A percentile compares a stretch with the other conserved stretches of the same genome.
Conservation (phyloP, 2,888 invertebrate species). For the Tillus elongatus region DNA sequence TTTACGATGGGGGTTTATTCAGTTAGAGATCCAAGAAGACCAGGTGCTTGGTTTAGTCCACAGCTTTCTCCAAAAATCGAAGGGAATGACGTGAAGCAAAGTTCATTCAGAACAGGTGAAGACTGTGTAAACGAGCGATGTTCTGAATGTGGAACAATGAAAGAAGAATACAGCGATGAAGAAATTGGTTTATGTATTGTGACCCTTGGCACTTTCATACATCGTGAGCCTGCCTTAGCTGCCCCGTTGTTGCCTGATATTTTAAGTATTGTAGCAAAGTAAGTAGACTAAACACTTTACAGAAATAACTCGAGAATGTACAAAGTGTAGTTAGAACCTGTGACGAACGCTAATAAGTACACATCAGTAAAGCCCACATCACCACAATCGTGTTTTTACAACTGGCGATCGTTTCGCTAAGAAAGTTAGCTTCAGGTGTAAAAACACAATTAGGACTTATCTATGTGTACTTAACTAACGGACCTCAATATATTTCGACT, state of each 20-base stretch:
- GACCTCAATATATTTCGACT: no score
- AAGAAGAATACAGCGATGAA: slow-evolving; percentile 93
- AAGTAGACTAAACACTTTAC: no score
- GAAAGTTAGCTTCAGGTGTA: no score
- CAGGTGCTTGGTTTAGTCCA: slow-evolving; percentile 48
- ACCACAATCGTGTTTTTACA: no score
- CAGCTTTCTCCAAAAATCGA: slow-evolving; percentile 36
- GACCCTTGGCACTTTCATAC: slow-evolving; percentile 89
- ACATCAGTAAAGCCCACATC: no score
- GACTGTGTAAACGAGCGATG: slow-evolving; percentile 68
- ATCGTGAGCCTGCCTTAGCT: slow-evolving; percentile 90
- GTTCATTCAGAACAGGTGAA: slow-evolving; percentile 58
- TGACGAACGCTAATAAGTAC: no score
- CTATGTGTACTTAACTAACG: no score
- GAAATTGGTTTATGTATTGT: slow-evolving; percentile 91
- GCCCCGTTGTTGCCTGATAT: slow-evolving; percentile 89
- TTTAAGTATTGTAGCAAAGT: slow-evolving; percentile 81
- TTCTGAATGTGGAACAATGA: slow-evolving; percentile 80
- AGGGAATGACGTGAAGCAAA: slow-evolving; percentile 47
- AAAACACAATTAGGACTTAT: no score
- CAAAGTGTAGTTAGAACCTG: no score
- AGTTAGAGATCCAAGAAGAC: slow-evolving; percentile 45
- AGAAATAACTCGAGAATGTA: no score
- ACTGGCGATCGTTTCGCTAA: no score
- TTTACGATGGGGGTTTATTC: slow-evolving; percentile 48